Percentiles rank a stretch among this genome's conserved stretches.
These are phyloP conservation scores for Phoebastria nigripes DNA, from an alignment of 2,797 vertebrate species.

Conservation along the genomic window DNA sequence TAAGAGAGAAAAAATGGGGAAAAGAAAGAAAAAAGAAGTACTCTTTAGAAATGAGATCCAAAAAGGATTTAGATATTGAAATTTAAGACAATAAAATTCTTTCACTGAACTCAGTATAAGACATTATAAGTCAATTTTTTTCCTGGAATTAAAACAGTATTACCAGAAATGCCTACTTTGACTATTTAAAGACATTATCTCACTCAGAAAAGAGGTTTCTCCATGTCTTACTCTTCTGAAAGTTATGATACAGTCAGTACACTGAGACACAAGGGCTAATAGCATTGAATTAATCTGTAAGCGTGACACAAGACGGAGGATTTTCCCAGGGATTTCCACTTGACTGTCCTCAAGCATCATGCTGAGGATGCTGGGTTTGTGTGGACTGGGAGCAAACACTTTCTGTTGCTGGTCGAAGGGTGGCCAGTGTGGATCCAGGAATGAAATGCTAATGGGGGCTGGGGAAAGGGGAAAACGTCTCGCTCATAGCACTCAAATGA, in stretches of 20 bases:
- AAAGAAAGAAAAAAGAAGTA: neutral
- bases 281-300: neutral
- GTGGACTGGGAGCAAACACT: neutral
- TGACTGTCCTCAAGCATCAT: neutral
- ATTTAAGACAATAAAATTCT: neutral
- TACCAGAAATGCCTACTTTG: neutral
- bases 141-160: neutral
- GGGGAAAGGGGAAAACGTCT: neutral
- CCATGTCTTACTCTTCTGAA: neutral
- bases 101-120: neutral
- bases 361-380: neutral
- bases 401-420: neutral
- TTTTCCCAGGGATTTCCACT: neutral
- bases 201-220: neutral
- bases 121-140: neutral
- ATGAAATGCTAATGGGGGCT: rapidly evolving
- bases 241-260: neutral
- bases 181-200: neutral
- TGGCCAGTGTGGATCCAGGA: neutral
- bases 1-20: neutral
- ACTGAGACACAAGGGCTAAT: rapidly evolving
- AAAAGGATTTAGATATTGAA: neutral
- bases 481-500: neutral
- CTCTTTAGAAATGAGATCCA: neutral
- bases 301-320: neutral